A percentile compares a stretch with the other conserved stretches of the same genome.
phyloP scores from a whole-genome alignment of 2,113 vertebrate species.

The Acinonyx jubatus region DNA sequence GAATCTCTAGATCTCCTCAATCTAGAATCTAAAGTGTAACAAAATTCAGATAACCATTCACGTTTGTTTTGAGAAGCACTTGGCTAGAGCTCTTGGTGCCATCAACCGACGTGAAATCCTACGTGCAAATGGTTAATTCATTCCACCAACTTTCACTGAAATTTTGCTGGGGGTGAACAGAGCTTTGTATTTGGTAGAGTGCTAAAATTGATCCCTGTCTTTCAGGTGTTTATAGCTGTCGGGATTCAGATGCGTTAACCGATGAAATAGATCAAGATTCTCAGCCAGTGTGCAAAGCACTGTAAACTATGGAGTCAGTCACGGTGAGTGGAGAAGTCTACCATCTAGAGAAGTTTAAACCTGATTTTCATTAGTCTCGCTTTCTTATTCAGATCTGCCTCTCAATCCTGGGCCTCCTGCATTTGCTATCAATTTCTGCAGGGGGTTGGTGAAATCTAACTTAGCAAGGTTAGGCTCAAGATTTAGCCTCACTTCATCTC shows the following conservation, averaged over 20 bases:
- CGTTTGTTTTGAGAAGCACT: background rate
- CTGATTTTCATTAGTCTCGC: background rate
- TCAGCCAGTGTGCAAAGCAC: background rate
- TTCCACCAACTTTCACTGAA: background rate
- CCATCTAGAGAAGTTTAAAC: background rate
- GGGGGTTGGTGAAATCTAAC: background rate
- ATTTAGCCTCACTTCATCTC: background rate
- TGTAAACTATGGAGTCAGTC: background rate
- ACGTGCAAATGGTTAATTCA: background rate
- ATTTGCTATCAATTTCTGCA: background rate
- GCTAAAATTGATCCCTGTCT: background rate
- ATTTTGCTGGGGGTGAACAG: background rate
- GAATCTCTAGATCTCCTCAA: background rate
- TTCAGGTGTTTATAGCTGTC: background rate
- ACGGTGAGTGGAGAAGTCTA: background rate
- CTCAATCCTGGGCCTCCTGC: background rate
- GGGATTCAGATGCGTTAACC: background rate
- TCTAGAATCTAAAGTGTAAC: background rate
- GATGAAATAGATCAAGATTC: background rate
- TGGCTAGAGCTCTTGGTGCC: background rate
- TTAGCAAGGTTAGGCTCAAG: background rate
- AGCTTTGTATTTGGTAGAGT: background rate
- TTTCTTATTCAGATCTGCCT: background rate
- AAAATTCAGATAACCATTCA: background rate
- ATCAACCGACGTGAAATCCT: background rate